A percentile compares a stretch with the other conserved stretches of the same genome.
phyloP scores from a whole-genome alignment of 2,797 vertebrate genomes.

The Sebastes steindachneri region DNA sequence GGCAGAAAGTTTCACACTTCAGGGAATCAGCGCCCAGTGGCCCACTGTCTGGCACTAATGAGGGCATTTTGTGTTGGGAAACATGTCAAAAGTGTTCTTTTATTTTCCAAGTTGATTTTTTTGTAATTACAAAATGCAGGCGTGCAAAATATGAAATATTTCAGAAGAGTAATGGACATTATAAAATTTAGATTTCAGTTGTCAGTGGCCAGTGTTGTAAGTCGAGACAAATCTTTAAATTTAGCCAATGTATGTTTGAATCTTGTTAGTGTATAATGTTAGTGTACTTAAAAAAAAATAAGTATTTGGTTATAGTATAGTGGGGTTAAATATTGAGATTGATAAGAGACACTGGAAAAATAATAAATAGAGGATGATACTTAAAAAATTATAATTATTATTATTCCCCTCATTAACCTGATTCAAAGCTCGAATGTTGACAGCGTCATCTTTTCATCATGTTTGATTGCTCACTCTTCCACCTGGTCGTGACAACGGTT shows the following conservation, averaged over 20 bases:
- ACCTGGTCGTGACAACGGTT: conserved; percentile 32
- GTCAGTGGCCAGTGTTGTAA: not conserved
- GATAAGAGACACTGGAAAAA: not conserved
- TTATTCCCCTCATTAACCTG: not conserved
- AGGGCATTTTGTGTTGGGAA: conserved; percentile 32
- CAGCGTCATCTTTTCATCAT: conserved; percentile 24
- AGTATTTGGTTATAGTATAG: not conserved
- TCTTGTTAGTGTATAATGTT: not conserved
- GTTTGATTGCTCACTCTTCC: conserved; percentile 29
- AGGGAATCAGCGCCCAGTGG: conserved; percentile 41
- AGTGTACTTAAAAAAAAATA: too few relatives aligned
- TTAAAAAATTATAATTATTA: not conserved
- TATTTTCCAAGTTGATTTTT: not conserved
- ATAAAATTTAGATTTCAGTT: not conserved
- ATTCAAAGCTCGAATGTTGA: not conserved
- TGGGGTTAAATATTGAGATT: not conserved
- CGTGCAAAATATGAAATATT: not conserved
- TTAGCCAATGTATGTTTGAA: not conserved
- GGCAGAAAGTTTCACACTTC: conserved; percentile 46
- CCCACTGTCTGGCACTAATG: conserved; percentile 55
- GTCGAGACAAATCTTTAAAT: not conserved
- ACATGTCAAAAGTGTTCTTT: conserved; percentile 16
- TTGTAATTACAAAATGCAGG: not conserved
- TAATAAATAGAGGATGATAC: not conserved
- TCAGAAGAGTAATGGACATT: not conserved